Percentiles rank a stretch among this genome's conserved stretches.
Conservation (phyloP, 2,888 invertebrate species). For the Acrobasis repandana region DNA sequence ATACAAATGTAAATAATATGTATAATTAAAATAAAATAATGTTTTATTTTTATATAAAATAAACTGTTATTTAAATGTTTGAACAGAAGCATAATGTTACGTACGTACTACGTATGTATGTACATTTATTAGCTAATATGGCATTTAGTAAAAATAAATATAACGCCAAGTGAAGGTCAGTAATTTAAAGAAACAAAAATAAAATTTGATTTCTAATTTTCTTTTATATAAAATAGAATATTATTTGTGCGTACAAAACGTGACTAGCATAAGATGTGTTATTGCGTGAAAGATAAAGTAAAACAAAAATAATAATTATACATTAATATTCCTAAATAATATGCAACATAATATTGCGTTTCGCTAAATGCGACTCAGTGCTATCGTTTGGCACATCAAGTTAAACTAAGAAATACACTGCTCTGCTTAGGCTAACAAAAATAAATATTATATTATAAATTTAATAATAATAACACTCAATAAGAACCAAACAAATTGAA, state of each 20-base stretch:
- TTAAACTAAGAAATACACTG: constrained; percentile 75
- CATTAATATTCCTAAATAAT: constrained; percentile 59
- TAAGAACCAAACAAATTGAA: constrained; percentile 65
- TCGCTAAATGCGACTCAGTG: constrained; percentile 75
- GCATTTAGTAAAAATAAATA: constrained; percentile 70
- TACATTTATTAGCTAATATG: constrained; percentile 80
- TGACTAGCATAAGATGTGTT: constrained; percentile 82
- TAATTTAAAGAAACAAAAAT: constrained; percentile 41
- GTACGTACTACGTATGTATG: constrained; percentile 62
- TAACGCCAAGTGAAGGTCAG: constrained; percentile 48
- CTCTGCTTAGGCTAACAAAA: constrained; percentile 68
- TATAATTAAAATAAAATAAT: constrained; percentile 53
- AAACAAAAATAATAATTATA: constrained; percentile 41
- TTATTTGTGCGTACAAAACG: constrained; percentile 76
- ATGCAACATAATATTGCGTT: constrained; percentile 62
- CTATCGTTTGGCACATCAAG: constrained; percentile 79
- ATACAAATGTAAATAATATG: constrained; percentile 74
- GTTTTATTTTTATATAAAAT: constrained; percentile 49
- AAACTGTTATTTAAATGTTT: constrained; percentile 49
- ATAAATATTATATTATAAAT: constrained; percentile 58
- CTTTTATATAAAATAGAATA: constrained; percentile 52
- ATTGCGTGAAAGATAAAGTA: constrained; percentile 70
- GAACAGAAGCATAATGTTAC: constrained; percentile 69
- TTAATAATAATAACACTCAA: constrained; percentile 54
- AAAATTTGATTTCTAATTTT: constrained; percentile 44